Percentiles rank a stretch among this genome's conserved stretches.
Evolutionary conservation across 2,797 vertebrate genomes (phyloP).

Genomic region (Rhinoraja longicauda): DNA sequence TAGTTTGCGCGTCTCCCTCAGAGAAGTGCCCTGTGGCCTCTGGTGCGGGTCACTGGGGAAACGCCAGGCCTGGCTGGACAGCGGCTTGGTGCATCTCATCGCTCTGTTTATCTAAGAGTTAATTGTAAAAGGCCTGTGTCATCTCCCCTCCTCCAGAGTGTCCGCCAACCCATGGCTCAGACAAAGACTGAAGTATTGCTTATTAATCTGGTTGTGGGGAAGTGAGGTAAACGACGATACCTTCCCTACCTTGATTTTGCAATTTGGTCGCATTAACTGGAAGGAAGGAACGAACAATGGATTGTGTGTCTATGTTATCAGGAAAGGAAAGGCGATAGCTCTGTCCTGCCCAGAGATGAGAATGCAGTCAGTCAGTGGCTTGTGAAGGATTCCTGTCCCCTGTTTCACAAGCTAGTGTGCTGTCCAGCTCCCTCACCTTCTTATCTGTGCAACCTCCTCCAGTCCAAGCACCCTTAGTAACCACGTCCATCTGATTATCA

Average conservation of each 20-base stretch:
- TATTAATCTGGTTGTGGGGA: background rate
- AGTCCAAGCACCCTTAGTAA: background rate
- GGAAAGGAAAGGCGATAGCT: background rate
- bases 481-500: background rate
- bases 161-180: background rate
- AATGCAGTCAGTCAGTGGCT: background rate
- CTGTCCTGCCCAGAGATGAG: background rate
- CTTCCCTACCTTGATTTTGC: background rate
- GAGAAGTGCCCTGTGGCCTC: background rate
- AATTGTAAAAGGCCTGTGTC: background rate
- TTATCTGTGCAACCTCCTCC: background rate
- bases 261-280: background rate
- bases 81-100: background rate
- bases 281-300: background rate
- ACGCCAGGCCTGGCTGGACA: background rate
- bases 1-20: background rate
- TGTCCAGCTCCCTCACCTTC: background rate
- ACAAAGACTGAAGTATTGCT: background rate
- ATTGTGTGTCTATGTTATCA: background rate
- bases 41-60: conserved; percentile 19
- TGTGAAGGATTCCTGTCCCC: background rate
- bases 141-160: background rate
- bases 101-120: conserved; percentile 24
- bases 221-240: background rate
- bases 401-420: background rate